Evolutionary conservation across 2,113 vertebrate species (phyloP).

Genomic region (Coturnix japonica): DNA sequence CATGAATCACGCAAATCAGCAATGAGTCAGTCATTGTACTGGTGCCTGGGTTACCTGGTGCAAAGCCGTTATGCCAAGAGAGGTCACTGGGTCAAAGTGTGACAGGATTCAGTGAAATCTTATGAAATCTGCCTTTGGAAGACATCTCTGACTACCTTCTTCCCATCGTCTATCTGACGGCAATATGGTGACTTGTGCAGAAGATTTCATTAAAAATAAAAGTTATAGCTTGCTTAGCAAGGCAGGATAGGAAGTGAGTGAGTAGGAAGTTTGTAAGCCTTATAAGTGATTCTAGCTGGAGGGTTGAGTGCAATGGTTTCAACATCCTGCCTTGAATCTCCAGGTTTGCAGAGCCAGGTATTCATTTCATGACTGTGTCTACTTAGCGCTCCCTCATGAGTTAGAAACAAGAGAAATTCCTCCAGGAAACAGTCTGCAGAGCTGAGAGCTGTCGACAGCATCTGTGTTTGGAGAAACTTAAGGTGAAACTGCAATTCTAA

Average conservation of each 20-base stretch:
- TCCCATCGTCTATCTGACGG: not conserved
- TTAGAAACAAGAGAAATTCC: not conserved
- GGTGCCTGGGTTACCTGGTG: not conserved
- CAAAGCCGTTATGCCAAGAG: not conserved
- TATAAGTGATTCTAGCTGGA: slow-evolving; percentile 29
- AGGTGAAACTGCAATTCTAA: not conserved
- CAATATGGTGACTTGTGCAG: not conserved
- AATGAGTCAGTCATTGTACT: slow-evolving; percentile 7
- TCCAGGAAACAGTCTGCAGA: not conserved
- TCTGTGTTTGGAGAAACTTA: not conserved
- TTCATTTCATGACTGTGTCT: not conserved
- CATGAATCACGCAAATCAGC: not conserved
- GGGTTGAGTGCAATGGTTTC: not conserved
- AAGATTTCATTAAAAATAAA: slow-evolving; percentile 33
- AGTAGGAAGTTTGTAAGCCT: slow-evolving; percentile 14
- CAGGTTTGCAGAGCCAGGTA: not conserved
- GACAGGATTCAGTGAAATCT: not conserved
- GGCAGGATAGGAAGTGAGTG: slow-evolving; percentile 36
- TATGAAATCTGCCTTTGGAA: slow-evolving; percentile 19
- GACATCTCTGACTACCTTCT: not conserved
- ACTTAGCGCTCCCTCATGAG: not conserved
- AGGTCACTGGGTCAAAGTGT: slow-evolving; percentile 16
- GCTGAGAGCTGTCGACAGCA: not conserved
- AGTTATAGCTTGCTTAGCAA: slow-evolving; percentile 14
- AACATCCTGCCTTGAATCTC: not conserved